Conservation (phyloP, 2,888 invertebrate genomes). For the Cantharis lateralis region DNA sequence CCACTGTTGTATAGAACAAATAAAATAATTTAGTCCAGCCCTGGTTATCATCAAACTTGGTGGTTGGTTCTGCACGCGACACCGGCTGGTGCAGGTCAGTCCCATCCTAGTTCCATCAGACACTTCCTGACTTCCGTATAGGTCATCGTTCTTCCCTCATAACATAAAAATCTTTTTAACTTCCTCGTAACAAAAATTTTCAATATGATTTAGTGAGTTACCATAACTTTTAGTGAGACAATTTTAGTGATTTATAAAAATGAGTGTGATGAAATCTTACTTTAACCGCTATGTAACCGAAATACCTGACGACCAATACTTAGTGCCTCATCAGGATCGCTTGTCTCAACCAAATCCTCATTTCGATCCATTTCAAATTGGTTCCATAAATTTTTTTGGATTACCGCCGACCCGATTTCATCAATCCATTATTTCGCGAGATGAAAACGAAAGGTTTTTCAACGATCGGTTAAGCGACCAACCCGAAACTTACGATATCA, state of each 20-base stretch:
- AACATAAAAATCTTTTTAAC: neutral
- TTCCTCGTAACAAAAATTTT: neutral
- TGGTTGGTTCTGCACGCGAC: constrained; percentile 50
- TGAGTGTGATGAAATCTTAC: constrained; percentile 44
- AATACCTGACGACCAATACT: constrained; percentile 23
- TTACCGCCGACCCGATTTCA: constrained; percentile 11
- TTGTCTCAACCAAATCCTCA: constrained; percentile 18
- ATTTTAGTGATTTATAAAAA: neutral
- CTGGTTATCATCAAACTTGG: constrained; percentile 41
- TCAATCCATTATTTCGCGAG: constrained; percentile 5
- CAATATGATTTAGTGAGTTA: neutral
- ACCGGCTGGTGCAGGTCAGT: constrained; percentile 50
- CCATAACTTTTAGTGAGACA: neutral
- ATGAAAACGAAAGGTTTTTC: constrained; percentile 9
- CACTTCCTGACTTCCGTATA: constrained; percentile 49
- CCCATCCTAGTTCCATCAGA: constrained; percentile 45
- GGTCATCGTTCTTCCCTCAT: constrained; percentile 45
- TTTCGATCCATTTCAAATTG: constrained; percentile 15
- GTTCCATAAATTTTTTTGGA: constrained; percentile 27
- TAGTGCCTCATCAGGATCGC: constrained; percentile 17
- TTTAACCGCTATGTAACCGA: constrained; percentile 40
- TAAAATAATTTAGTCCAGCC: constrained; percentile 20
- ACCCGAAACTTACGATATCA: constrained; percentile 45
- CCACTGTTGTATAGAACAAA: neutral
- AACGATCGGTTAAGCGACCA: constrained; percentile 24